Evolutionary conservation across 1,140 invertebrate genomes (phyloP), one percentile per base, ranked within the genome.

Genomic region (Argopecten irradians): DNA sequence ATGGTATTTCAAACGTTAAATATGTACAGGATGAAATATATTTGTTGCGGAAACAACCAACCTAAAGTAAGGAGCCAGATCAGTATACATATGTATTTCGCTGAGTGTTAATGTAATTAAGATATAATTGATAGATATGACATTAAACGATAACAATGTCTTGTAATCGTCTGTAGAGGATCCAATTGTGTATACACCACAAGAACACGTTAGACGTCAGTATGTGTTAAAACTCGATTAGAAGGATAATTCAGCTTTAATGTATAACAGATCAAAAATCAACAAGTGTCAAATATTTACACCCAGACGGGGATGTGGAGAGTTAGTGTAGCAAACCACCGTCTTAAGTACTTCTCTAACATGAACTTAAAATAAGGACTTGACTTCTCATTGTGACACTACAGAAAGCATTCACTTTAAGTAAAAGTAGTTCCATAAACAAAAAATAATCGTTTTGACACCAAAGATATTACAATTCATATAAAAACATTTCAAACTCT

Each of bases 231-330:
- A 28, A 28, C 16, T 71, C n/a, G 55, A 71, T 16, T 71, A 16
- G 28, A 71, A 71, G 55, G 55, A 71, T 71, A 71, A 28, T 71
- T n/a, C 55, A 71, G 55, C 55, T 71, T 71, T 71, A 16, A 71
- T 71, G 55, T 71, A n/a, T n/a, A 71, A 71, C 55, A 71, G 55
- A 71, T 71, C 55, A 71, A 11, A 71, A 71, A 71, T 71, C 55
- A 71, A 71, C 55, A 71, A 71, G 55, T 71, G 55, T 71, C n/a
- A 71, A 71, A 71, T 71, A 71, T 71, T 71, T 71, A 71, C 43
- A 16, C 22, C 55, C 55, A 71, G 55, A 71, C 55, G n/a, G 55
- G 55, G 55, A 71, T 71, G 55, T 71, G 28, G 55, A 71, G 55
- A 71, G 55, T 71, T 71, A 71, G 22, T 71, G 55, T 71, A 71